phyloP scores from a whole-genome alignment of 2,797 vertebrate genomes.

The Artibeus jamaicensis region DNA sequence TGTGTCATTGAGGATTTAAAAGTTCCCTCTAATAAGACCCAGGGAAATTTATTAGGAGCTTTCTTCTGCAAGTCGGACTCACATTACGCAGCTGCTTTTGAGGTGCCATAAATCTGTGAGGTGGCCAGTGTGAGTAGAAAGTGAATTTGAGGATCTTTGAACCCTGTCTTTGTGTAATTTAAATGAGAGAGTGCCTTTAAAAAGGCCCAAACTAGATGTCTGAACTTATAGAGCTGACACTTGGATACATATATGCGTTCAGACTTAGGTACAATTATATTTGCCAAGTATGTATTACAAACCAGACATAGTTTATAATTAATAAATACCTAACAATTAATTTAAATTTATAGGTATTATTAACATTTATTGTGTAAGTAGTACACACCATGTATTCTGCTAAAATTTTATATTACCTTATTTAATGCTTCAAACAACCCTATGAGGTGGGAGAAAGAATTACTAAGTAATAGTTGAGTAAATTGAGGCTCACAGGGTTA shows the following conservation, averaged over 20 bases:
- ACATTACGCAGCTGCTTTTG: background rate
- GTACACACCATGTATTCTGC: background rate
- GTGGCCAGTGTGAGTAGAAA: conserved; percentile 26
- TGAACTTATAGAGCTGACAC: background rate
- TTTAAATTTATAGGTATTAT: background rate
- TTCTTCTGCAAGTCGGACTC: conserved; percentile 44
- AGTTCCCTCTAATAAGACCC: conserved; percentile 44
- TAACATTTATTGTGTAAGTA: background rate
- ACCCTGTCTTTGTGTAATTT: background rate
- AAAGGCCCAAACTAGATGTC: background rate
- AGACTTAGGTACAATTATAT: background rate
- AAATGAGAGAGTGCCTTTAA: background rate
- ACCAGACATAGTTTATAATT: background rate
- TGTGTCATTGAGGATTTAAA: conserved; percentile 59
- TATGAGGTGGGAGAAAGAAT: background rate
- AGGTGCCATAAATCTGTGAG: background rate
- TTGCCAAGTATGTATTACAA: background rate
- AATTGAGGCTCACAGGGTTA: background rate
- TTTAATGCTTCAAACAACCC: background rate
- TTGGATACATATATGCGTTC: background rate
- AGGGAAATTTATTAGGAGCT: conserved; percentile 62
- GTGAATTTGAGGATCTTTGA: background rate
- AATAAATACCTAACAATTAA: background rate
- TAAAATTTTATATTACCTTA: background rate
- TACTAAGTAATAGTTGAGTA: background rate